Conservation (phyloP, 2,888 invertebrate genomes). For the Tetropium fuscum region DNA sequence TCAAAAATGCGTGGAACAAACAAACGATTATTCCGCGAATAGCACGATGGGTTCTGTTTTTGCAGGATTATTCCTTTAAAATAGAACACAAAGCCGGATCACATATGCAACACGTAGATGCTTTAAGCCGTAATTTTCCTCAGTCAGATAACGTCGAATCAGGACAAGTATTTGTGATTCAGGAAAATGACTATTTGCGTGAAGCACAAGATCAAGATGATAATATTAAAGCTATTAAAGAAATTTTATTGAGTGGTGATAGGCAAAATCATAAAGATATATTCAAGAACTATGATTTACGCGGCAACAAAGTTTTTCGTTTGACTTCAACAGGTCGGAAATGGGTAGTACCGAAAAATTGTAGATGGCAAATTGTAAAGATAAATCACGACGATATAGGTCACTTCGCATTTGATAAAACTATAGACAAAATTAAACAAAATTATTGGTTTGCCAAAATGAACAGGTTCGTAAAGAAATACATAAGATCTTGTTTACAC, state of each 20-base stretch:
- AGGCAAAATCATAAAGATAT: slow-evolving; percentile 31
- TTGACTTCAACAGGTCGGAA: no score
- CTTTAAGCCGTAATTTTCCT: slow-evolving; percentile 47
- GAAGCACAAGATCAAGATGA: slow-evolving; percentile 35
- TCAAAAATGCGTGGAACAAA: slow-evolving; percentile 14
- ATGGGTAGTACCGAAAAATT: no score
- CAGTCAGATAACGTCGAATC: background rate
- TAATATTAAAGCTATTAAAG: slow-evolving; percentile 32
- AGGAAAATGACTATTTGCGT: slow-evolving; percentile 35
- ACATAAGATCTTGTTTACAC: background rate
- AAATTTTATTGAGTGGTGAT: slow-evolving; percentile 32
- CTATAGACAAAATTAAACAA: background rate
- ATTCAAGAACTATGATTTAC: slow-evolving; percentile 35
- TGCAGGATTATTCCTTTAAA: slow-evolving; percentile 37
- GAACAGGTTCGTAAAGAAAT: background rate
- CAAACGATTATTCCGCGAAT: slow-evolving; percentile 22
- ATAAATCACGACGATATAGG: no score
- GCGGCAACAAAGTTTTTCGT: no score
- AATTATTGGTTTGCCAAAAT: background rate
- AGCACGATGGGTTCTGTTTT: slow-evolving; percentile 33
- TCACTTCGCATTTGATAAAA: background rate
- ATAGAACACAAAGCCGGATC: slow-evolving; percentile 33
- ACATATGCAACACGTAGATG: slow-evolving; percentile 56
- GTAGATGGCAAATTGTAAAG: no score
- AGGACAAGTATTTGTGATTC: slow-evolving; percentile 21